Conservation (phyloP, 2,888 invertebrate genomes). For the Megalurothrips usitatus region DNA sequence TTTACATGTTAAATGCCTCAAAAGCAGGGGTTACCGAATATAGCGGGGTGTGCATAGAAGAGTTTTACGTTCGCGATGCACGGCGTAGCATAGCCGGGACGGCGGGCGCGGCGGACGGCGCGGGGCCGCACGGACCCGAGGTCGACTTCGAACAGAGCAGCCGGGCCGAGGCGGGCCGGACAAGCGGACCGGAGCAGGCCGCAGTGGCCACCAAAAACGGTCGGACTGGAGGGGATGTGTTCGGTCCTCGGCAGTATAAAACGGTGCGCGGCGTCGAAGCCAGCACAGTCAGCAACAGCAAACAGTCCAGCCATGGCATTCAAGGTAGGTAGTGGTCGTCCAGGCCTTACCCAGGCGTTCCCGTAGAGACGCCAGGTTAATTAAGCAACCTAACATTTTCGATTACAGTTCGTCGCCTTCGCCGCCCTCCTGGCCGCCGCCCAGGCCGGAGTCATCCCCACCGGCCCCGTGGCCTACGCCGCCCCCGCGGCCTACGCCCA, state of each 20-base stretch:
- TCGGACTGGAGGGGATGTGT: neutral
- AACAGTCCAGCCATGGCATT: neutral
- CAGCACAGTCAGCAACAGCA: neutral
- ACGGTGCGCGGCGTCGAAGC: neutral
- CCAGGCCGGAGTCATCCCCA: slow-evolving; percentile 40
- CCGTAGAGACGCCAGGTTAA: too few species aligned
- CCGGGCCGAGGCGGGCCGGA: neutral
- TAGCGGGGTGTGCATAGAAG: too few species aligned
- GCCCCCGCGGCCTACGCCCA: slow-evolving; percentile 29
- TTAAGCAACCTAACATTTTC: neutral
- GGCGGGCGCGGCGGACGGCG: neutral
- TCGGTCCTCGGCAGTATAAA: neutral
- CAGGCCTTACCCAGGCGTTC: too few species aligned
- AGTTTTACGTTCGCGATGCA: neutral
- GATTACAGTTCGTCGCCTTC: slow-evolving; percentile 45
- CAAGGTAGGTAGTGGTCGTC: neutral
- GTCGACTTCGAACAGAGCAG: neutral
- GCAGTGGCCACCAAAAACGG: too few species aligned
- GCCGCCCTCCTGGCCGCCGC: slow-evolving; percentile 45
- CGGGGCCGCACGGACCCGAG: neutral
- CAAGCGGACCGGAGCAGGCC: neutral
- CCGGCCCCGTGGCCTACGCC: slow-evolving; percentile 36
- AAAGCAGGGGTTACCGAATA: too few species aligned
- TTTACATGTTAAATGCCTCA: too few species aligned
- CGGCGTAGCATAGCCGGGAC: neutral